Evolutionary conservation across 2,888 invertebrate species (phyloP), one percentile per base, ranked within the genome.

Genomic region (Enchytraeus crypticus): DNA sequence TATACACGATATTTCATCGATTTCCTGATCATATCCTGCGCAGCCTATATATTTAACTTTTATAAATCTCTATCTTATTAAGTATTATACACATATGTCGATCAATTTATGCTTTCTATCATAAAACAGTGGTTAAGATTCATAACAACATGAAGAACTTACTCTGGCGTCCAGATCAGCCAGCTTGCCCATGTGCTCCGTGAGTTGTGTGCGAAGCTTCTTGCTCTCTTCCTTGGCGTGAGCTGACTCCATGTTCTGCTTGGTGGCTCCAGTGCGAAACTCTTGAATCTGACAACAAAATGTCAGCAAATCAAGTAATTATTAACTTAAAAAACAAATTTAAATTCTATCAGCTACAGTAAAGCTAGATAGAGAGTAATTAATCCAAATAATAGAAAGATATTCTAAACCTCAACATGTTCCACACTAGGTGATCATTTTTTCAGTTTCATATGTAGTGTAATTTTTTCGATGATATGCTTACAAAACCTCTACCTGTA

Each of bases 121-220:
- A n/a, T n/a, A n/a, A n/a, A n/a, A n/a, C n/a, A n/a, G n/a, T n/a
- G n/a, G n/a, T n/a, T n/a, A n/a, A n/a, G n/a, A n/a, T n/a, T n/a
- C n/a, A n/a, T n/a, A n/a, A n/a, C n/a, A n/a, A n/a, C n/a, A n/a
- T n/a, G n/a, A n/a, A n/a, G n/a, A n/a, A n/a, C 77, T 70, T 70
- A 81, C 81, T 69, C 79, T 78, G 63, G 79, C 80, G 69, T 82
- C 82, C 55, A 82, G 70, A 65, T 82, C 81, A 30, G 79, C 79
- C 60, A 82, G 71, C 66, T 80, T 78, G 65, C 76, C 74, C 46
- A 81, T 73, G 66, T 80, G 69, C 63, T 82, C 81, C 26, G 75
- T 71, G 62, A 82, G 73, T 66, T 77, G 77, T 58, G 73, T 75
- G 32, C 78, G 74, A 43, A 82, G 73, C 65, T 80, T 78, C 72